Evolutionary conservation across 2,113 vertebrate species (phyloP).

Genomic region (Lagenorhynchus albirostris): DNA sequence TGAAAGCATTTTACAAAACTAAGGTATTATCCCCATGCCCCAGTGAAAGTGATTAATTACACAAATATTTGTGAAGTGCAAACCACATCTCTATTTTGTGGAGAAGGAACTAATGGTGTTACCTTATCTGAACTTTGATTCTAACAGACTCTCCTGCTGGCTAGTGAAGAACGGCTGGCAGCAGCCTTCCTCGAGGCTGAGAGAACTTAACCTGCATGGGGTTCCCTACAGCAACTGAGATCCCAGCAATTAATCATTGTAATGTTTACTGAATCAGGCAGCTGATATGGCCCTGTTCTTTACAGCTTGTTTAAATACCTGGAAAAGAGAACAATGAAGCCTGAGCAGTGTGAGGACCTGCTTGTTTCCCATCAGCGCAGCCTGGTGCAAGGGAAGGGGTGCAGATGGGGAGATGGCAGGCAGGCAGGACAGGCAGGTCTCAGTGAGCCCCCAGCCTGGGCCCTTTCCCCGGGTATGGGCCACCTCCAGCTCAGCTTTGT

Average conservation of each 20-base stretch:
- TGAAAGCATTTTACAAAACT: background rate
- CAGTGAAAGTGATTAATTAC: background rate
- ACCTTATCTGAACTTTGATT: background rate
- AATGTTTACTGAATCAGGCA: background rate
- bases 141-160: background rate
- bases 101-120: background rate
- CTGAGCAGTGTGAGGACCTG: background rate
- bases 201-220: background rate
- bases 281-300: background rate
- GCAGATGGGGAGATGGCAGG: too few species aligned
- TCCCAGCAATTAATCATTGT: background rate
- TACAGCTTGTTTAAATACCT: background rate
- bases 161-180: background rate
- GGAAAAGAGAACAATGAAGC: background rate
- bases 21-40: background rate
- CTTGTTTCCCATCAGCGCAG: background rate
- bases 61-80: background rate
- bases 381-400: too few species aligned
- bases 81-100: background rate
- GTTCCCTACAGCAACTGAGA: background rate
- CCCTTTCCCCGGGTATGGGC: background rate
- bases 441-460: rapidly evolving
- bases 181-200: background rate
- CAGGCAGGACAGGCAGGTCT: background rate
- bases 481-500: background rate